Percentiles rank a stretch among this genome's conserved stretches.
Conservation (phyloP, 2,797 vertebrate species). For the Catharus ustulatus region DNA sequence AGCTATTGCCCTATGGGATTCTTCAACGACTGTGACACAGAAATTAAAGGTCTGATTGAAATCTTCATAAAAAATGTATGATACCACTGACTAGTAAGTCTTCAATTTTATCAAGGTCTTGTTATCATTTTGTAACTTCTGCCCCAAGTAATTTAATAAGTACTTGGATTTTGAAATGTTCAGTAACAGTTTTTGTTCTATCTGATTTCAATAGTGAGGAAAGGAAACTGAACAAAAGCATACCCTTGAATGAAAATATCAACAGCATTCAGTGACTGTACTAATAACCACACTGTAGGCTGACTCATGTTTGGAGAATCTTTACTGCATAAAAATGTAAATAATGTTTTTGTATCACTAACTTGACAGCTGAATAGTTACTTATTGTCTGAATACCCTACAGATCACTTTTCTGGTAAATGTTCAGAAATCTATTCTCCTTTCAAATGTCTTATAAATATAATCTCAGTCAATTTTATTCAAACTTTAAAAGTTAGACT, state of each 20-base stretch:
- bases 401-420: neutral
- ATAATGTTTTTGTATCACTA: neutral
- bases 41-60: neutral
- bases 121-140: neutral
- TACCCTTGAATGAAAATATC: neutral
- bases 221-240: neutral
- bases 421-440: neutral
- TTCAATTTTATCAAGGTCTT: neutral
- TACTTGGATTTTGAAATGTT: neutral
- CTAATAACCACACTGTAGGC: neutral
- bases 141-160: neutral
- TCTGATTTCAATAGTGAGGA: neutral
- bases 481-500: neutral
- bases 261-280: neutral
- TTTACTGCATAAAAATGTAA: neutral
- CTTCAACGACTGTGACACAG: neutral
- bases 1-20: neutral
- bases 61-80: neutral
- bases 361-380: neutral
- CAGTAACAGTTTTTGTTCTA: neutral
- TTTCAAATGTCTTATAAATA: neutral
- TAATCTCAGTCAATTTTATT: neutral
- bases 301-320: neutral
- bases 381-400: neutral
- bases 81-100: neutral